Base-by-base conservation (phyloP, 92 coral and sea anemone species). In the Hydrozoanthus gracilis region DNA sequence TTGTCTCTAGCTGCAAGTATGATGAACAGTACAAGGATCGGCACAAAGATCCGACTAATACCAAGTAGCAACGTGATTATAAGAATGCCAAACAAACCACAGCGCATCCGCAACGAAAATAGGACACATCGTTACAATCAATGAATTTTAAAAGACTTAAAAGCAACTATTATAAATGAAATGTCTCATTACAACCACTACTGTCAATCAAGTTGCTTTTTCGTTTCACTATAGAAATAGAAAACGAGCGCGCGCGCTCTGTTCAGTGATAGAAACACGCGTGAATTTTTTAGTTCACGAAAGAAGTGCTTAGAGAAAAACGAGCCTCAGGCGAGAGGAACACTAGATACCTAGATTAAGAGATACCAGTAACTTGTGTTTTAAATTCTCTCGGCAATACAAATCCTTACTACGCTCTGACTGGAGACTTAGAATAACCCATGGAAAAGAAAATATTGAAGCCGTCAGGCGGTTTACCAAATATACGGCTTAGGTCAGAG, bases 351-450 rank as follows among this genome's bases (percentile, higher is more conserved):
- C 79, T 44, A 75, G 62, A 7, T 75, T 2, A 49, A 45, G 79
- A 49, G 79, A 49, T 1, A 75, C 79, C 7, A 54, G 62, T 18
- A 75, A 54, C 3, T 75, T 75, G 56, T 75, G 79, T 75, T 75
- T 45, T 49, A 75, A 18, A n/a, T 75, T 54, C 62, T 75, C 79
- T 54, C 79, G 79, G 62, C 79, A 75, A 44, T 75, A 75, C 17
- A 75, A 75, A 54, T 44, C 82, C 49, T 76, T 76, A 35, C 82
- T 76, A 14, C 82, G 61, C 66, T 76, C 82, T 51, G 82, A 76
- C 49, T 76, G 60, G 60, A 8, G 2, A 9, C 75, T 69, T 27
- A 27, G 39, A 27, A 27, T 27, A 27, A 27, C 13, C 61, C 61
- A 7, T 54, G 61, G 61, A 54, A 13, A 54, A 54, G 13, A 54